These are phyloP conservation scores for Nothobranchius kuhntae DNA, from an alignment of 2,113 vertebrate species.

Conservation along the genomic window DNA sequence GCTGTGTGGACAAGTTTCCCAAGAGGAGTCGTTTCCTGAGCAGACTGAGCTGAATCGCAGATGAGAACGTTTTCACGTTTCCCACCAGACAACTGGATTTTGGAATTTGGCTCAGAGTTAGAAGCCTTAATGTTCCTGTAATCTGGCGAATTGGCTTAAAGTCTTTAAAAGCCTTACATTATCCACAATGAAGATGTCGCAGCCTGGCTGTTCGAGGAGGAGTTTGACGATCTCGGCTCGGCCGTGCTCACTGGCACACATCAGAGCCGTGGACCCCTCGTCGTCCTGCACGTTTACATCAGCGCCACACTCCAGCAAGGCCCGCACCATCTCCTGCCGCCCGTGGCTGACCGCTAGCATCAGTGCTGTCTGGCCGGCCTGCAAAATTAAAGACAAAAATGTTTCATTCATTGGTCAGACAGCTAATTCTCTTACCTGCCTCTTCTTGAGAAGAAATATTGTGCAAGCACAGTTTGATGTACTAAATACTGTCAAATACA, in stretches of 20 bases:
- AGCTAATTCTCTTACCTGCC: no score
- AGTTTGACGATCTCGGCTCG: slow-evolving; percentile 86
- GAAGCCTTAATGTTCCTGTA: background rate
- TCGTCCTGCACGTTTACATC: slow-evolving; percentile 90
- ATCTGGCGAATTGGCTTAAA: background rate
- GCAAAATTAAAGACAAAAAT: background rate
- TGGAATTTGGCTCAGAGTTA: background rate
- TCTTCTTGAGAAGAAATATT: no score
- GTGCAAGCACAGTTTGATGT: no score
- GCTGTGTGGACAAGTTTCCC: slow-evolving; percentile 26
- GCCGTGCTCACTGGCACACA: slow-evolving; percentile 95
- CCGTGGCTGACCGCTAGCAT: slow-evolving; percentile 95
- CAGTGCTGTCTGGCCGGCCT: slow-evolving; percentile 93
- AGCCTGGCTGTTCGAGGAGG: slow-evolving; percentile 87
- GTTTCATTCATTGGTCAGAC: no score
- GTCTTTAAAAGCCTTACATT: slow-evolving; percentile 78
- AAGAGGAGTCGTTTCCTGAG: slow-evolving; percentile 57
- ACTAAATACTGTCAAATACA: no score
- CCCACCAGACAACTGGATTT: slow-evolving; percentile 18
- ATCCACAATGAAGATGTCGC: slow-evolving; percentile 86
- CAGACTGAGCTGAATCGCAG: slow-evolving; percentile 58
- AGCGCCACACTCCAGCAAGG: slow-evolving; percentile 85
- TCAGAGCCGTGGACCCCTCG: slow-evolving; percentile 93
- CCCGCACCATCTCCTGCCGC: slow-evolving; percentile 90
- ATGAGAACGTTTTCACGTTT: slow-evolving; percentile 18